Conservation (phyloP, 1,140 invertebrate genomes). For the Cecropterus lyciades region DNA sequence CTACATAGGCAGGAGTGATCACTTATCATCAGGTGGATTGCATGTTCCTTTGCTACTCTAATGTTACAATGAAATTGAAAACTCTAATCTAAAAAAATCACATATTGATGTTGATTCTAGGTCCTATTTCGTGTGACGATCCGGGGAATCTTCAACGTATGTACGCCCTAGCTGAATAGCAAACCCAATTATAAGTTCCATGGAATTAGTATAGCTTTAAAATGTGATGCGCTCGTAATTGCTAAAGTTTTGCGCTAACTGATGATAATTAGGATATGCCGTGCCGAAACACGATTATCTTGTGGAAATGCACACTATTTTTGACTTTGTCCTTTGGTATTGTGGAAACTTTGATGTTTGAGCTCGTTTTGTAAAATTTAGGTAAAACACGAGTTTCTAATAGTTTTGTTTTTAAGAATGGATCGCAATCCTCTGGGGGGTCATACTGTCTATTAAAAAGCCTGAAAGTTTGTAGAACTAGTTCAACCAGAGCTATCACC, state of each 20-base stretch:
- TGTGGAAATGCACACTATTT: slow-evolving; percentile 39
- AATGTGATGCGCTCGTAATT: slow-evolving; percentile 44
- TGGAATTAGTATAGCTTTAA: slow-evolving; percentile 35
- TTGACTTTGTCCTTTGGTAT: slow-evolving; percentile 43
- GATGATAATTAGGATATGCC: slow-evolving; percentile 52
- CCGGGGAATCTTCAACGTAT: neutral
- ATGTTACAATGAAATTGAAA: too few relatives aligned
- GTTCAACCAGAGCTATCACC: too few relatives aligned
- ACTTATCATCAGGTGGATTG: too few relatives aligned
- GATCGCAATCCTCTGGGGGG: too few relatives aligned
- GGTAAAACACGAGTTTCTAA: too few relatives aligned
- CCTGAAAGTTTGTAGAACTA: too few relatives aligned
- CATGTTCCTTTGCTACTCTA: too few relatives aligned
- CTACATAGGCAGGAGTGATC: too few relatives aligned
- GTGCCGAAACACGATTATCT: slow-evolving; percentile 46
- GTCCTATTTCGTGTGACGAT: too few relatives aligned
- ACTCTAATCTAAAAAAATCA: too few relatives aligned
- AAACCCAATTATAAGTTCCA: slow-evolving; percentile 35
- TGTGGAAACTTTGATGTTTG: slow-evolving; percentile 1
- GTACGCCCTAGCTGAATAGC: slow-evolving; percentile 8
- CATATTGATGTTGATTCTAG: too few relatives aligned
- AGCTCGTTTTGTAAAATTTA: neutral
- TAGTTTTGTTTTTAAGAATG: neutral
- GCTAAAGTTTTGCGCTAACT: slow-evolving; percentile 32
- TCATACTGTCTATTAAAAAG: too few relatives aligned